Base-by-base conservation (phyloP, 2,797 vertebrate genomes). In the Cryptoprocta ferox region DNA sequence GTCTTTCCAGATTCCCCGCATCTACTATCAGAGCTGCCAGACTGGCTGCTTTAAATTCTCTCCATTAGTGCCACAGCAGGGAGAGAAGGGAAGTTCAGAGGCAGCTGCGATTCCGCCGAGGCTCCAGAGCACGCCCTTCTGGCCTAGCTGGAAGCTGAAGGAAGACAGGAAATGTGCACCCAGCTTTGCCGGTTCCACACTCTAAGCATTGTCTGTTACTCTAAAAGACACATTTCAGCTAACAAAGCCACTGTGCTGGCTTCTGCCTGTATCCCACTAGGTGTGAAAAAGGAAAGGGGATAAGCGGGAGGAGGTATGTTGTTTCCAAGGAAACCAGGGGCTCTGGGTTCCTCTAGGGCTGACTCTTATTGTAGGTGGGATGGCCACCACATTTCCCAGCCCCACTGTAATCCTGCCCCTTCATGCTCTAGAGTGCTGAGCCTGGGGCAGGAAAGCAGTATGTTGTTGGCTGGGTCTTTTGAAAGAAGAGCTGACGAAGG, bases 221-320 rank as follows among this genome's bases (percentile, higher is more conserved):
- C 63, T 85, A 59, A 89, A 95, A 94, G 91, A 89, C 93, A 93
- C 50, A 18, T 61, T 89, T 85, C 93, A 87, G 89, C 42, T 84
- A 89, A 91, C 80, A 95, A 91, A 97, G 87, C 82, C 96, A 88
- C 65, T 12, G 42, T 39, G 81, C 63, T 86, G 88, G 95, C 94
- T 97, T 97, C 95, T 96, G 96, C 91, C 95, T 86, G 70, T 76
- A 65, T 89, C 85, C 79, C 61, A 89, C 70, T 53, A 97, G 66
- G 73, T 97, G 63, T 70, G 81, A 82, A 93, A 94, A 95, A 92
- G 93, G 96, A 92, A 83, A 3, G 63, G 97, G 95, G 81, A 19
- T 19, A 15, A 91, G 28, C 18, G 75, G 96, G 97, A 97, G 90
- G 98, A 98, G 98, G 97, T 98, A 97, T 95, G 30, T 37, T 78